Base-by-base conservation (phyloP, 2,797 vertebrate species). In the Molossus molossus region DNA sequence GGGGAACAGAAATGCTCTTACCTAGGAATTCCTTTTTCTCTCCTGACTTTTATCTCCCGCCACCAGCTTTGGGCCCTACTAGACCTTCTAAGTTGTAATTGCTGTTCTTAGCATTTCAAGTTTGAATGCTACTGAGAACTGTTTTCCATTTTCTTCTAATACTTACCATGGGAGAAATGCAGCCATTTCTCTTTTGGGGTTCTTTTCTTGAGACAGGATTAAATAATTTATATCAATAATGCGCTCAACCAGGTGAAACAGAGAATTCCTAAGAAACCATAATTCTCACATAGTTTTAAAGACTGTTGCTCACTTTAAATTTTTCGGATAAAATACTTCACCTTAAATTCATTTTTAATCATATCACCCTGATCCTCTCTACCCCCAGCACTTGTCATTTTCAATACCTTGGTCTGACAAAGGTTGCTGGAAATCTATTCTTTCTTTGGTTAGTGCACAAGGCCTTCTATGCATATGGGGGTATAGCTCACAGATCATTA, bases 211-310 rank as follows among this genome's bases (percentile, higher is more conserved):
- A 67, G 50, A 87, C 50, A 45, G 45, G 20, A 84, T 87, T 94
- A 90, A 81, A 85, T 84, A 95, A 91, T 85, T 33, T 58, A 40
- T 73, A 57, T 53, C 37, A 93, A 85, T 92, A 87, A 86, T 90
- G 72, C 70, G 55, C 53, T 97, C 62, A 91, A 55, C 57, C 57
- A 85, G 37, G 17, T 93, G 64, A 93, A 96, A 73, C 37, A 76
- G 10, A 79, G 25, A 87, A 81, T 87, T 93, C 72, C 57, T 45
- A n/a, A 69, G 50, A 85, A 87, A 90, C 9, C n/a, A 23, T 91
- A 84, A 55, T 73, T 95, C 29, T 89, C 7, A 1, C 57, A 92
- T 45, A 27, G 8, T 91, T 97, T 81, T 86, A 94, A 90, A 92
- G 45, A 11, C 37, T 60, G 10, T 40, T 77, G 14, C 40, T 93